Evolutionary conservation across 2,888 invertebrate species (phyloP), one percentile per base, ranked within the genome.

Genomic region (Drosophila neoperkinsi): DNA sequence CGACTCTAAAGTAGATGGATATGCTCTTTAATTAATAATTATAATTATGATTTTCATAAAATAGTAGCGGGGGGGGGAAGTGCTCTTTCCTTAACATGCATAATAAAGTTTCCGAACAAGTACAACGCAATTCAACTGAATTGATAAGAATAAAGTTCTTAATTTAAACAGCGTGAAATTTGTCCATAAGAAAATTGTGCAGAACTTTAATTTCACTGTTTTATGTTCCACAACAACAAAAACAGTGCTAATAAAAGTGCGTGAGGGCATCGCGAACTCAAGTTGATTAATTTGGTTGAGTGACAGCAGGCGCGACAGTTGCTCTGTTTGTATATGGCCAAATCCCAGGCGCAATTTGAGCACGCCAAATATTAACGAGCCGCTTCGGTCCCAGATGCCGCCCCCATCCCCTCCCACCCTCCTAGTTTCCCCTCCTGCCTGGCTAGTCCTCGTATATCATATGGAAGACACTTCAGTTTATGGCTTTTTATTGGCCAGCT

Each of bases 271-370:
- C 71, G 77, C 66, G 72, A 56, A 41, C 52, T 60, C 71, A 73
- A 85, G 52, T 84, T 87, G 84, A 87, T 84, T 84, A 77, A 84
- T 84, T 79, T 84, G 64, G 55, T 71, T 64, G 85, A 87, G 84
- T 87, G 88, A 82, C 72, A 66, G 72, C 61, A 64, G 74, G 67
- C 77, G 70, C 73, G 74, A 74, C 69, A 73, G 77, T 77, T 52
- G 52, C 57, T 53, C 25, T 41, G 13, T 36, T 65, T 61, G 43
- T 58, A 61, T 65, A 61, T 36, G 62, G 25, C 52, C 70, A 74
- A 79, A 71, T 79, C 73, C 80, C 79, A 72, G 77, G 77, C 79
- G 77, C 72, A 79, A 79, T 80, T 79, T 79, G 61, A 70, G 71
- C 46, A 66, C n/a, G 46, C 64, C 62, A 67, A 70, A 74, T 75